Base-by-base conservation (phyloP, 1,140 invertebrate genomes). In the Temnothorax curvispinosus region DNA sequence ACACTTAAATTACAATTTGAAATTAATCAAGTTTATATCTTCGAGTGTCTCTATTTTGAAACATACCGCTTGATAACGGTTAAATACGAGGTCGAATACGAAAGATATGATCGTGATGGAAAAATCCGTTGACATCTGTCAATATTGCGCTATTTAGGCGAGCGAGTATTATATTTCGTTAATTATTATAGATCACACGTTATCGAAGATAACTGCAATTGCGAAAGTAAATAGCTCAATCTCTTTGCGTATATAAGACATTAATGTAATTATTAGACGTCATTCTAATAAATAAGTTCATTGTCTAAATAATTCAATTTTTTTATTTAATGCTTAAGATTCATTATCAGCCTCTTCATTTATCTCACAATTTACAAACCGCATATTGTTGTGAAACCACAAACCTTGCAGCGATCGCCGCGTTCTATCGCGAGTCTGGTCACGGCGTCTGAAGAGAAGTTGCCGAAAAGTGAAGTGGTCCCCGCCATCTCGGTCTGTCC, bases 331-430 rank as follows among this genome's bases (percentile, higher is more conserved):
- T 21, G 27, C 27, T 1, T 27, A 27, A 67, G n/a, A 69, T 2
- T 35, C 1, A 35, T 35, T 78, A 8, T 35, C 8, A 78, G 13
- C 2, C 3, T 3, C 9, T 38, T 44, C 15, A 27, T 32, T 69
- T 54, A 21, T 54, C 13, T 71, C 7, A 5, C 15, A 41, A 60
- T 56, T 7, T n/a, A 6, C 35, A 65, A 64, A 65, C n/a, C n/a
- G 44, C 3, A 32, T 32, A 18, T 6, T 56, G 18, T 72, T 1
- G 1, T 6, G 11, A 9, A 58, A 5, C 11, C 60, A 75, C 69
- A 27, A 60, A 84, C 80, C 80, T 84, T 84, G 69, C 69, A 84
- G 41, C 56, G 80, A 27, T 75, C 69, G 18, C 38, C 60, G 27
- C 67, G 80, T 35, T 74, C 80, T 44, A 82, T 52, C n/a, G 64